Evolutionary conservation across 2,797 vertebrate species (phyloP).

Genomic region (Acridotheres tristis): DNA sequence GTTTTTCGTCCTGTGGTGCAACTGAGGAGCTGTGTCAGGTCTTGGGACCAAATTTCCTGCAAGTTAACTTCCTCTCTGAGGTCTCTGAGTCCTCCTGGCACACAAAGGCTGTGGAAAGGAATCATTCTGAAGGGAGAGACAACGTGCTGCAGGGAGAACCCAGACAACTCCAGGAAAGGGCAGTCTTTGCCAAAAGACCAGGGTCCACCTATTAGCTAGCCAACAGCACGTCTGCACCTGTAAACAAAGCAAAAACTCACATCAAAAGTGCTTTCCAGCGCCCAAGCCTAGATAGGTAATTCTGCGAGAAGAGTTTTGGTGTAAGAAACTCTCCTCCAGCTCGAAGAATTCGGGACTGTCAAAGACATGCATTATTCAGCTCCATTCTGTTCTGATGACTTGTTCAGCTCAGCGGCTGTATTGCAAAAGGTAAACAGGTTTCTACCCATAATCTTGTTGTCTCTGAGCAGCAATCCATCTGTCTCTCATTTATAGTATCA

Average conservation of each 20-base stretch:
- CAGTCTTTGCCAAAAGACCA: neutral
- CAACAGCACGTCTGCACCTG: neutral
- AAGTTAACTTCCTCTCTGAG: neutral
- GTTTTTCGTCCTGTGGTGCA: neutral
- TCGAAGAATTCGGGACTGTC: neutral
- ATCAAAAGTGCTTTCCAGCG: neutral
- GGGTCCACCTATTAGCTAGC: neutral
- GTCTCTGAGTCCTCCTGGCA: neutral
- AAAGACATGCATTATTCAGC: neutral
- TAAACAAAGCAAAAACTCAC: neutral
- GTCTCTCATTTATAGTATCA: slow-evolving; percentile 24
- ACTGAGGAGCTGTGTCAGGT: neutral
- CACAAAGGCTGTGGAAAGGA: neutral
- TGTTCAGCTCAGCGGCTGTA: neutral
- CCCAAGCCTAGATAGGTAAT: neutral
- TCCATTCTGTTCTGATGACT: slow-evolving; percentile 6
- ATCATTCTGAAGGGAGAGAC: neutral
- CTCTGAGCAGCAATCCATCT: slow-evolving; percentile 57
- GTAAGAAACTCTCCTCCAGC: neutral
- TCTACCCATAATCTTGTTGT: slow-evolving; percentile 18
- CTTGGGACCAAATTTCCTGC: neutral
- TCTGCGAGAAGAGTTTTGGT: neutral
- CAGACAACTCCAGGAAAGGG: neutral
- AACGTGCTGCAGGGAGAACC: neutral
- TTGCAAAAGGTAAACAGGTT: slow-evolving; percentile 54